Percentiles rank a stretch among this genome's conserved stretches.
Evolutionary conservation across 2,888 invertebrate genomes (phyloP).

Genomic region (Ormyrus pomaceus): DNA sequence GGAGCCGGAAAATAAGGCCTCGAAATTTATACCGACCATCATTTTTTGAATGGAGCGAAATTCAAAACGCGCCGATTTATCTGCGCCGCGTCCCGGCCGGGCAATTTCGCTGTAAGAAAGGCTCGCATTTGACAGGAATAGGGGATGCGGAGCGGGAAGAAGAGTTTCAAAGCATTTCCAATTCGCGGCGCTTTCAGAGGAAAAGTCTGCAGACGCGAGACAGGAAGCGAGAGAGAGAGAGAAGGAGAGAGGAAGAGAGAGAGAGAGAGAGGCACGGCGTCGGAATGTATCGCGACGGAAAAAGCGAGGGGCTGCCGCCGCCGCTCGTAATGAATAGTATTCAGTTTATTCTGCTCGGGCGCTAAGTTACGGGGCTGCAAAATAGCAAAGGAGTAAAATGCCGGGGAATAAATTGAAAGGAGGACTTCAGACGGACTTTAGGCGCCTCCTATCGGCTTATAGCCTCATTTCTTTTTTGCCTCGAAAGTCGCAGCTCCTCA

Average conservation of each 20-base stretch:
- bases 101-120: slow-evolving; percentile 1
- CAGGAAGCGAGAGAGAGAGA: slow-evolving; percentile 14
- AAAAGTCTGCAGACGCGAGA: slow-evolving; percentile 18
- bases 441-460: slow-evolving; percentile 20
- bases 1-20: not conserved
- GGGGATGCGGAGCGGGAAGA: not conserved
- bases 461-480: slow-evolving; percentile 19
- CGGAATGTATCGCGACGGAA: not conserved
- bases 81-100: not conserved
- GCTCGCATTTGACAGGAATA: slow-evolving; percentile 21
- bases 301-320: slow-evolving; percentile 21
- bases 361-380: slow-evolving; percentile 8
- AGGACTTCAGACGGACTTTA: slow-evolving; percentile 10
- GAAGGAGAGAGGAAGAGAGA: slow-evolving; percentile 18
- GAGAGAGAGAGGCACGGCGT: not conserved
- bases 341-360: slow-evolving; percentile 39
- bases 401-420: slow-evolving; percentile 43
- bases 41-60: too few relatives aligned
- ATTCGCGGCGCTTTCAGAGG: slow-evolving; percentile 37
- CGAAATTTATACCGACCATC: not conserved
- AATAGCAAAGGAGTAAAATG: slow-evolving; percentile 38
- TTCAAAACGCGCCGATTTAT: too few relatives aligned
- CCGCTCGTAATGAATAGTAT: slow-evolving; percentile 41
- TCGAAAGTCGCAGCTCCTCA: not conserved
- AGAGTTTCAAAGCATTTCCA: slow-evolving; percentile 41